Percentiles rank a stretch among this genome's conserved stretches.
Evolutionary conservation across 2,113 vertebrate genomes (phyloP).

Genomic region (Oophaga pumilio): DNA sequence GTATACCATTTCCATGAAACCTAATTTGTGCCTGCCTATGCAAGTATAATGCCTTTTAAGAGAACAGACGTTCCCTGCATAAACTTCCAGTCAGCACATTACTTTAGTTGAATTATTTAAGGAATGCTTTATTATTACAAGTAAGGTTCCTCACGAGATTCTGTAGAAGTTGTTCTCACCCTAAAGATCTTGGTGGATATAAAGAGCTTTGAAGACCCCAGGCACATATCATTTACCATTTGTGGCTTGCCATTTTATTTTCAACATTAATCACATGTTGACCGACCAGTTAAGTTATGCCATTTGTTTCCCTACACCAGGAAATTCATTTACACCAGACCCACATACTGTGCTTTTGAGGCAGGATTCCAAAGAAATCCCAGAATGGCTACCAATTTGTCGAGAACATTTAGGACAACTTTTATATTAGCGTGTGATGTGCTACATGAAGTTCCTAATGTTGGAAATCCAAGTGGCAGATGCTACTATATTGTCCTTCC

Average conservation of each 20-base stretch:
- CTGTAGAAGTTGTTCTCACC: constrained; percentile 13
- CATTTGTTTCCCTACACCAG: neutral
- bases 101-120: constrained; percentile 49
- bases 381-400: too few relatives aligned
- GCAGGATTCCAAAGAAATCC: neutral
- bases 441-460: too few relatives aligned
- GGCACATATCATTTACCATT: neutral
- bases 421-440: too few relatives aligned
- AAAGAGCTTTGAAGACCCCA: neutral
- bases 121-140: constrained; percentile 19
- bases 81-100: constrained; percentile 50
- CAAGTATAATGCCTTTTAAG: constrained; percentile 42
- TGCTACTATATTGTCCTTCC: too few relatives aligned
- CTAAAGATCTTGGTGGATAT: neutral
- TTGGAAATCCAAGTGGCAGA: too few relatives aligned
- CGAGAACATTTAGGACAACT: too few relatives aligned
- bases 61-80: constrained; percentile 25
- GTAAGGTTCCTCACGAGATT: neutral
- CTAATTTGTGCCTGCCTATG: constrained; percentile 35
- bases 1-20: constrained; percentile 47
- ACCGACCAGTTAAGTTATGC: neutral
- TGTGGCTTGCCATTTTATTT: constrained; percentile 12
- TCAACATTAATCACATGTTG: neutral
- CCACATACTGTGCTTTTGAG: neutral
- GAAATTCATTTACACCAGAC: neutral